These are phyloP conservation scores for Orussus abietinus DNA, from an alignment of 1,140 invertebrate species.

Conservation along the genomic window DNA sequence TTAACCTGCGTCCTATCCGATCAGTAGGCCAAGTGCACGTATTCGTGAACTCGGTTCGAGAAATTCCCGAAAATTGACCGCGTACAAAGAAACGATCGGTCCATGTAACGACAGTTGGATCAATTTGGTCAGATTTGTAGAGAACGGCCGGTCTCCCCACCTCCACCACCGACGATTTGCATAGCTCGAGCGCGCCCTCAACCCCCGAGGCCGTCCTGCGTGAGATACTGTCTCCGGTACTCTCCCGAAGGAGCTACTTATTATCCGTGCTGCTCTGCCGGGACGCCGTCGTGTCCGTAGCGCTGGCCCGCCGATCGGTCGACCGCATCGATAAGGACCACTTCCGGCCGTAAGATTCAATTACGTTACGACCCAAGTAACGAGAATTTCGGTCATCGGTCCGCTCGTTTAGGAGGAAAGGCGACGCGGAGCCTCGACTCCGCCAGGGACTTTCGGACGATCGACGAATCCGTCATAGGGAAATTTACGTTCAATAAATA, in stretches of 20 bases:
- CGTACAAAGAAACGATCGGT: too few species aligned
- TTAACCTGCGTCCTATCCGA: neutral
- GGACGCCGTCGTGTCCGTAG: slow-evolving; percentile 13
- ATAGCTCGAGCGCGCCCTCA: slow-evolving; percentile 20
- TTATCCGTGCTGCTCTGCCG: slow-evolving; percentile 20
- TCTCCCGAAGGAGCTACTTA: slow-evolving; percentile 21
- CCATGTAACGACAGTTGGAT: too few species aligned
- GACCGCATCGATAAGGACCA: neutral
- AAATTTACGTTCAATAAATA: slow-evolving; percentile 20
- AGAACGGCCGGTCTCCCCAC: slow-evolving; percentile 12
- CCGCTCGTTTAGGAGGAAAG: neutral
- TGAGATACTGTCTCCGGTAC: slow-evolving; percentile 24
- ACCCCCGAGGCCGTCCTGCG: slow-evolving; percentile 14
- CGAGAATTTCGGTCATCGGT: neutral
- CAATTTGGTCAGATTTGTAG: slow-evolving; percentile 18
- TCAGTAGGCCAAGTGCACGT: neutral
- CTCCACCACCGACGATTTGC: slow-evolving; percentile 21
- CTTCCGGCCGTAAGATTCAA: slow-evolving; percentile 2
- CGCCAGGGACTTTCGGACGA: slow-evolving; percentile 6
- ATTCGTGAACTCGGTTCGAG: neutral
- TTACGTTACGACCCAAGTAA: neutral
- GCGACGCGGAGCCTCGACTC: neutral
- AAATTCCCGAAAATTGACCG: neutral
- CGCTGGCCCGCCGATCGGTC: neutral
- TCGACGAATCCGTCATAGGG: slow-evolving; percentile 8